Conservation (phyloP, 35 echinoderm and acorn worm genomes). For the Ophiothrix spiculata region DNA sequence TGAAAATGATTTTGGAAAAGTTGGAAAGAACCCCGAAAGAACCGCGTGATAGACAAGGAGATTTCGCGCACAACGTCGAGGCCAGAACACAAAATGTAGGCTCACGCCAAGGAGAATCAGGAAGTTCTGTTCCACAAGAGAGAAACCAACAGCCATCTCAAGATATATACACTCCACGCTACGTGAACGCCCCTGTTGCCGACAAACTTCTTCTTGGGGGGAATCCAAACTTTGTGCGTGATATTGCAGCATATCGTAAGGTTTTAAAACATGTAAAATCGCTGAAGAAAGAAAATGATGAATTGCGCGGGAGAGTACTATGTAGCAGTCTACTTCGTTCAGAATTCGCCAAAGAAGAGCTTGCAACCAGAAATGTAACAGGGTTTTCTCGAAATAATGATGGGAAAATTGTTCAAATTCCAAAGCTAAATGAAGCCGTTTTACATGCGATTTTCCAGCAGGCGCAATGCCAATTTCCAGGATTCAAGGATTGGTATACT, state of each 20-base stretch:
- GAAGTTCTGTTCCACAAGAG: too few species aligned
- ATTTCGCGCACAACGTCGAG: too few species aligned
- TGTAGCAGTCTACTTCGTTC: not conserved
- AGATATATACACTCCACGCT: too few species aligned
- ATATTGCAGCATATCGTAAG: not conserved
- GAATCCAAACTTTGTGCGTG: not conserved
- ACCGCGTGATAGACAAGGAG: too few species aligned
- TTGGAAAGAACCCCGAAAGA: too few species aligned
- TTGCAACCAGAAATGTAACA: not conserved
- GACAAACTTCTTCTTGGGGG: not conserved
- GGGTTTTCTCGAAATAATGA: not conserved
- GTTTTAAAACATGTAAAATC: not conserved
- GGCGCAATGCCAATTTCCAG: conserved; percentile 3
- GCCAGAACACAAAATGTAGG: too few species aligned
- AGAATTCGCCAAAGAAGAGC: conserved; percentile 2
- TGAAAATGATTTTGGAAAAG: too few species aligned
- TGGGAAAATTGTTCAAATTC: not conserved
- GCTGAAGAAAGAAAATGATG: not conserved
- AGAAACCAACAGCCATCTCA: too few species aligned
- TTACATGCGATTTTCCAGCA: conserved; percentile 13
- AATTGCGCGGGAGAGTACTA: not conserved
- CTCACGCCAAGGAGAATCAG: too few species aligned
- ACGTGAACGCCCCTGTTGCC: not conserved
- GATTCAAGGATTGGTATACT: not conserved
- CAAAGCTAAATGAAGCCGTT: not conserved